These are phyloP conservation scores for Drosophila testacea DNA, from an alignment of 2,888 invertebrate species.

Conservation along the genomic window DNA sequence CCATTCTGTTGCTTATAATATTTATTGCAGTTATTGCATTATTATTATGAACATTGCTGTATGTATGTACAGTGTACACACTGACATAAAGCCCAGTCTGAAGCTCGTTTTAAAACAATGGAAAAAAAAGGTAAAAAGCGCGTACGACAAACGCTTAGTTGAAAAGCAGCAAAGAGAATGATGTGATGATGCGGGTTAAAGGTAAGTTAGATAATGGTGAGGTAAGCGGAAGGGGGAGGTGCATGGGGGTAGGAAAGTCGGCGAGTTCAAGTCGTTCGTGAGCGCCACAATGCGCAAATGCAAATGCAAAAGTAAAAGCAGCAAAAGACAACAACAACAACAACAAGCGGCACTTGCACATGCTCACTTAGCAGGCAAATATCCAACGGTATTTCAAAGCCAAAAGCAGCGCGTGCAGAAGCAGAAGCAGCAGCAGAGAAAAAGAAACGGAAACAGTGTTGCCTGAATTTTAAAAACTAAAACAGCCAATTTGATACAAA, in stretches of 20 bases:
- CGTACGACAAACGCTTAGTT: conserved; percentile 6
- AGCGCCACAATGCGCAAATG: conserved; percentile 67
- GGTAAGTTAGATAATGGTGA: neutral
- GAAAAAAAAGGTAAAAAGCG: conserved; percentile 13
- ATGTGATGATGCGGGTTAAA: conserved; percentile 57
- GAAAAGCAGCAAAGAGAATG: neutral
- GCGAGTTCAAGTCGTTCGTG: conserved; percentile 56
- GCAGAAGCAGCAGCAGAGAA: conserved; percentile 7
- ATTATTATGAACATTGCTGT: conserved; percentile 1
- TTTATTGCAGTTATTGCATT: neutral
- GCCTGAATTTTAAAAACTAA: too few species aligned
- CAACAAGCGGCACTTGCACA: conserved; percentile 47
- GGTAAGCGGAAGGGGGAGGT: neutral
- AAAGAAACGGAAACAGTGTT: conserved; percentile 39
- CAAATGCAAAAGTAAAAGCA: conserved; percentile 34
- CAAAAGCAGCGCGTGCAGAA: conserved; percentile 12
- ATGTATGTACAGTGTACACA: conserved; percentile 6
- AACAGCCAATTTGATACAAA: too few species aligned
- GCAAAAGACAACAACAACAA: conserved; percentile 6
- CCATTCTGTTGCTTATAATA: too few species aligned
- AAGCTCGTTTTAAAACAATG: conserved; percentile 36
- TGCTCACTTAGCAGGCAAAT: conserved; percentile 25
- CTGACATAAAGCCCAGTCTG: conserved; percentile 8
- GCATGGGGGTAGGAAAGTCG: neutral
- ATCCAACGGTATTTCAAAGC: conserved; percentile 48